Base-by-base conservation (phyloP, 2,888 invertebrate species). In the Drosophila demipolita region DNA sequence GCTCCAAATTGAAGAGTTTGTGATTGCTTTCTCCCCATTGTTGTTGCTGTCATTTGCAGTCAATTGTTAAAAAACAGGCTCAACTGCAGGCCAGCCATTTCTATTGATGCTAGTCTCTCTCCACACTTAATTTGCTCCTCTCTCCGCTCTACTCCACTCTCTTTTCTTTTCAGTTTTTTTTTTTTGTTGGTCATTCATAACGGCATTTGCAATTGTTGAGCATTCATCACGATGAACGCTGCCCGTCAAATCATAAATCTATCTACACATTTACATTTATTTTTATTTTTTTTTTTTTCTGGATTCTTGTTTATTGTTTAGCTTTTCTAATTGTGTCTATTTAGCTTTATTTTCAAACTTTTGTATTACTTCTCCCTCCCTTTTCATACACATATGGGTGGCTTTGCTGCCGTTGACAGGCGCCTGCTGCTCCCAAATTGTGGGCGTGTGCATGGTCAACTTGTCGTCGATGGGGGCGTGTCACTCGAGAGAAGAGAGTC, bases 381-480 rank as follows among this genome's bases (percentile, higher is more conserved):
- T 12, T 40, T 32, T 36, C 1, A 32, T 9, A 53, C 38, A 29
- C 29, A 29, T 58, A 57, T 45, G 33, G 60, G 67, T 65, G 71
- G 53, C 48, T 60, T 53, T 58, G 60, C 80, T 80, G 80, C 66
- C 64, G 64, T 66, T 80, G 80, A 80, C 80, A 80, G 79, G 49
- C 69, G 58, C 53, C 66, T 61, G 69, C 68, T 71, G 80, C 66
- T 75, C 64, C 63, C 70, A 64, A 74, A 70, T 65, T 75, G 76
- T 75, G 66, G 78, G 80, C 76, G 79, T 81, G 12, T 65, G 69
- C 70, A 67, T 81, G 79, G 81, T 82, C 80, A 78, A 72, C 78
- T 63, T 80, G 78, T 76, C 80, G 80, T 58, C 72, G 65, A 64
- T 71, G 71, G 66, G 74, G 66, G 82, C 86, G 89, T 83, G 78